These are phyloP conservation scores for Neodon shergylaensis DNA, from an alignment of 2,113 vertebrate species.

Conservation along the genomic window DNA sequence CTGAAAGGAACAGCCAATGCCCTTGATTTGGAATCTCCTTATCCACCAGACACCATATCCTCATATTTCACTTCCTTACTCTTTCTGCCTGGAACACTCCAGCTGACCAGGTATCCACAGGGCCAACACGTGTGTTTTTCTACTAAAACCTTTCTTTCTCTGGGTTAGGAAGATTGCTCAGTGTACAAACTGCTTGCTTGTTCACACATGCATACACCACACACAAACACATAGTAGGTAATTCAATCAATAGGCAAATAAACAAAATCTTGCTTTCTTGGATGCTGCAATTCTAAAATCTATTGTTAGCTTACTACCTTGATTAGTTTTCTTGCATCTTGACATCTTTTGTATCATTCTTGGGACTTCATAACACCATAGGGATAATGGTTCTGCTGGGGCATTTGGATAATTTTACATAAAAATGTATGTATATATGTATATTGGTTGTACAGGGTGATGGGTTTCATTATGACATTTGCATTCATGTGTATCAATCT, in stretches of 20 bases:
- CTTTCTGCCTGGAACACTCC: background rate
- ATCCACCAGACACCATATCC: rapidly evolving
- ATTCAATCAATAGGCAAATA: background rate
- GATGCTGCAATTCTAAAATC: constrained; percentile 14
- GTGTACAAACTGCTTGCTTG: background rate
- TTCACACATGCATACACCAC: background rate
- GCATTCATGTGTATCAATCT: too few relatives aligned
- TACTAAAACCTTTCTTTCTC: constrained; percentile 13
- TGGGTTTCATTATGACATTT: background rate
- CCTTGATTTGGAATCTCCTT: background rate
- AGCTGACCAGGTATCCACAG: background rate
- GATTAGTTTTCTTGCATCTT: background rate
- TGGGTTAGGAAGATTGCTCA: background rate
- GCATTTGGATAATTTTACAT: constrained; percentile 13
- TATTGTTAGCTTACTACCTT: background rate
- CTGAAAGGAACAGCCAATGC: background rate
- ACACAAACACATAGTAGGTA: background rate
- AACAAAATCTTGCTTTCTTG: background rate
- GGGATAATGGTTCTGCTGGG: background rate
- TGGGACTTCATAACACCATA: background rate
- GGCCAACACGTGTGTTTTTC: background rate
- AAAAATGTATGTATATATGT: background rate
- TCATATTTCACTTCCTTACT: background rate
- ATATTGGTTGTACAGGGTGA: background rate
- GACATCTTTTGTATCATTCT: background rate